Conservation (phyloP, 2,113 vertebrate species). For the Crotophaga sulcirostris region DNA sequence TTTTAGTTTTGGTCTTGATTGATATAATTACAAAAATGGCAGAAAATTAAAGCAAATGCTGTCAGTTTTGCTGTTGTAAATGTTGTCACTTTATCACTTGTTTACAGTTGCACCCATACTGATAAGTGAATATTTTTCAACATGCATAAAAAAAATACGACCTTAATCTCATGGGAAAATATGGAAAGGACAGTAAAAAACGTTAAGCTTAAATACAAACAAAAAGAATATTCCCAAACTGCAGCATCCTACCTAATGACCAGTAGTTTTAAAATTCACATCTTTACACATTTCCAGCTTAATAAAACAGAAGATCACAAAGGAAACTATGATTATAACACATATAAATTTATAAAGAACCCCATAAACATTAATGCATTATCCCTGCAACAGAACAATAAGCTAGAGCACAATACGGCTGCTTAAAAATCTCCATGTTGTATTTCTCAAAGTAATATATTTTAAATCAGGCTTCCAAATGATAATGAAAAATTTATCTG, state of each 20-base stretch:
- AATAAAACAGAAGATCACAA: conserved; percentile 53
- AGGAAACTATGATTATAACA: conserved; percentile 25
- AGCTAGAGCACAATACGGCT: conserved; percentile 48
- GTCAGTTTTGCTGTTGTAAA: conserved; percentile 80
- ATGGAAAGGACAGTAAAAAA: conserved; percentile 65
- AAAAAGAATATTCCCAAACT: conserved; percentile 27
- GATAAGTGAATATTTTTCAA: conserved; percentile 83
- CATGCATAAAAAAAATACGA: conserved; percentile 75
- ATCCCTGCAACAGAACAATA: conserved; percentile 56
- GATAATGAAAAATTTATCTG: conserved; percentile 53
- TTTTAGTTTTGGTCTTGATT: conserved; percentile 86
- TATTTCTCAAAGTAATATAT: conserved; percentile 72
- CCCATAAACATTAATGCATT: conserved; percentile 47
- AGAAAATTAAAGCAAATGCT: conserved; percentile 85
- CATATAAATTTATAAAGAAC: conserved; percentile 26
- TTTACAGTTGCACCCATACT: conserved; percentile 81
- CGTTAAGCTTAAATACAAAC: background rate
- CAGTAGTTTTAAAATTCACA: conserved; percentile 21
- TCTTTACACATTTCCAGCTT: conserved; percentile 53
- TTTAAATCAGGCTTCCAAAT: conserved; percentile 49
- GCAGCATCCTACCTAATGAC: conserved; percentile 50
- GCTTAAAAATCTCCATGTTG: conserved; percentile 54
- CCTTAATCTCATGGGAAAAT: conserved; percentile 73
- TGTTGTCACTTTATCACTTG: conserved; percentile 82
- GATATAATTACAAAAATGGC: conserved; percentile 87